Conservation (phyloP, 2,888 invertebrate species). For the Cantharis nigra region DNA sequence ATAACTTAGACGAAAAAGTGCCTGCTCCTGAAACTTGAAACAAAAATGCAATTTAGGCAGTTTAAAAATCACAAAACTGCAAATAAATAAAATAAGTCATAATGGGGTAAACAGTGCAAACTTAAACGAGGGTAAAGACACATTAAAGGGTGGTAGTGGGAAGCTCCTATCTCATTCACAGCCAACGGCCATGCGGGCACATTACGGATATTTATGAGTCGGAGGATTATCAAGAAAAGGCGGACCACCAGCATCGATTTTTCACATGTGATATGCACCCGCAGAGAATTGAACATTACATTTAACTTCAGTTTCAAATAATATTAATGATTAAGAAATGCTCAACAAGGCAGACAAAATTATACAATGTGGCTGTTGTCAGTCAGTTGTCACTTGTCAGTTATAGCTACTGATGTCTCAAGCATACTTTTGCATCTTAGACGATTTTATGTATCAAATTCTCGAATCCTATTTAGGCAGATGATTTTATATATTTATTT, state of each 20-base stretch:
- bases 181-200: constrained; percentile 55
- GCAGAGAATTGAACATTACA: constrained; percentile 32
- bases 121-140: constrained; percentile 30
- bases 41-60: constrained; percentile 3
- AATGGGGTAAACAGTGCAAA: constrained; percentile 37
- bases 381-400: background rate
- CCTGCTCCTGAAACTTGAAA: background rate
- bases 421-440: background rate
- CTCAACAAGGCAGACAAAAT: background rate
- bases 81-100: constrained; percentile 30
- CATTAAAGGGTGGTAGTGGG: constrained; percentile 36
- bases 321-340: constrained; percentile 11
- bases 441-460: background rate
- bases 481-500: background rate
- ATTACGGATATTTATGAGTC: constrained; percentile 55
- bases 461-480: background rate
- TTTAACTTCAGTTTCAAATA: constrained; percentile 23
- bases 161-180: constrained; percentile 54
- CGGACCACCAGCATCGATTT: constrained; percentile 54
- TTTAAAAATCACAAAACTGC: background rate
- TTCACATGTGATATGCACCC: constrained; percentile 48
- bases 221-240: constrained; percentile 55
- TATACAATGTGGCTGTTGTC: background rate
- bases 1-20: background rate
- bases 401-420: background rate